Conservation (phyloP, 2,113 vertebrate species). For the Oreochromis tanganicae region DNA sequence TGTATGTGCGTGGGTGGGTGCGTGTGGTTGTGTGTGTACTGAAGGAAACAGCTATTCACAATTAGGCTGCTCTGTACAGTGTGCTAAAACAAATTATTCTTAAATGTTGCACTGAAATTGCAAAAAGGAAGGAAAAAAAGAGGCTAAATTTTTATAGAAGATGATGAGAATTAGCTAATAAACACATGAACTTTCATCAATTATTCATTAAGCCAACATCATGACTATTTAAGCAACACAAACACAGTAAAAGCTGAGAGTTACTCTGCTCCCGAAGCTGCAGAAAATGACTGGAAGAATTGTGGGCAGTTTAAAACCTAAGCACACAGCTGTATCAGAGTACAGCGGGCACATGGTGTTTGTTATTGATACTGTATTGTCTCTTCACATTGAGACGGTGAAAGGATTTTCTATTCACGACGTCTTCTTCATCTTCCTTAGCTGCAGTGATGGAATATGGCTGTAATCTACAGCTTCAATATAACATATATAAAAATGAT, state of each 20-base stretch:
- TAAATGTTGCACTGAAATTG: background rate
- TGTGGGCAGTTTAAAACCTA: background rate
- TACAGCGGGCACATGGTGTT: background rate
- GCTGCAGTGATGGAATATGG: slow-evolving; percentile 26
- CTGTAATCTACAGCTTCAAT: slow-evolving; percentile 43
- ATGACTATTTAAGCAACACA: background rate
- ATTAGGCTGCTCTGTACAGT: background rate
- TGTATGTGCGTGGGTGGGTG: background rate
- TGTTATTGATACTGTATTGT: slow-evolving; percentile 29
- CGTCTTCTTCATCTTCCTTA: background rate
- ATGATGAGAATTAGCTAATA: background rate
- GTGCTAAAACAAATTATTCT: background rate
- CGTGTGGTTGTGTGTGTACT: background rate
- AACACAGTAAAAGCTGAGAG: background rate
- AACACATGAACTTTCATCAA: background rate
- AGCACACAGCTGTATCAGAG: background rate
- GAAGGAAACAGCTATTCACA: background rate
- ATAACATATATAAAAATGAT: slow-evolving; percentile 51
- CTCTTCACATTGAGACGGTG: background rate
- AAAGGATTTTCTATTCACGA: slow-evolving; percentile 28
- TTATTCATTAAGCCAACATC: background rate
- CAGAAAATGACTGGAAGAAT: background rate
- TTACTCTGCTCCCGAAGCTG: background rate
- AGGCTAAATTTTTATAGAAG: background rate
- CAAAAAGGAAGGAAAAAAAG: background rate